Evolutionary conservation across 1,140 invertebrate genomes (phyloP), one percentile per base, ranked within the genome.

Genomic region (Meloidogyne floridensis): DNA sequence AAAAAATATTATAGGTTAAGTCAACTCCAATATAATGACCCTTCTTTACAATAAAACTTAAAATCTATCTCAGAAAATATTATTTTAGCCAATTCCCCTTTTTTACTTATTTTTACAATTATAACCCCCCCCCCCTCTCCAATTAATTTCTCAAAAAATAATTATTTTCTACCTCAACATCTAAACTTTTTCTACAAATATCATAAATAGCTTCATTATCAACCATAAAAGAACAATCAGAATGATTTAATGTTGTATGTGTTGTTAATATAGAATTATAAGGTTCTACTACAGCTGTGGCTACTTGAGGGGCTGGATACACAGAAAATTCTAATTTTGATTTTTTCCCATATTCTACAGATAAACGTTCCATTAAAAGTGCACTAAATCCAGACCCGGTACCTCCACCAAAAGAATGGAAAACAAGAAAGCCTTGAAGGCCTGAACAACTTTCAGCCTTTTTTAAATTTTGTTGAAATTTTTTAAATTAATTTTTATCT

Each of bases 201-300:
- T 96, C 94, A 86, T 95, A 96, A 87, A 95, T 95, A 84, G 94
- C 94, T 90, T 95, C 94, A 90, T 93, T 95, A 91, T 95, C 94
- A 20, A 95, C 87, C 84, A 87, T 87, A 75, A 85, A 87, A 42
- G 77, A 80, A 76, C 87, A 90, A 81, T 91, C 90, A 13, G 90
- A 90, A 79, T 89, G 87, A 70, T 89, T 87, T 65, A 86, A 74
- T 32, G 85, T 86, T 42, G 85, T 86, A 70, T 86, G 85, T 20
- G 83, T 90, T 15, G 81, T 84, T 10, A 83, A 65, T 32, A 84
- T 77, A 32, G 82, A 81, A 73, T 83, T 86, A 53, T 87, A 84
- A 13, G 83, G 79, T 69, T 83, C 75, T 76, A 83, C 79, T 51
- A 81, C 76, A 18, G 75, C 86, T 43, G 85, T 86, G 32, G 84